A percentile compares a stretch with the other conserved stretches of the same genome.
Conservation (phyloP, 2,888 invertebrate species). For the Autographa gamma region DNA sequence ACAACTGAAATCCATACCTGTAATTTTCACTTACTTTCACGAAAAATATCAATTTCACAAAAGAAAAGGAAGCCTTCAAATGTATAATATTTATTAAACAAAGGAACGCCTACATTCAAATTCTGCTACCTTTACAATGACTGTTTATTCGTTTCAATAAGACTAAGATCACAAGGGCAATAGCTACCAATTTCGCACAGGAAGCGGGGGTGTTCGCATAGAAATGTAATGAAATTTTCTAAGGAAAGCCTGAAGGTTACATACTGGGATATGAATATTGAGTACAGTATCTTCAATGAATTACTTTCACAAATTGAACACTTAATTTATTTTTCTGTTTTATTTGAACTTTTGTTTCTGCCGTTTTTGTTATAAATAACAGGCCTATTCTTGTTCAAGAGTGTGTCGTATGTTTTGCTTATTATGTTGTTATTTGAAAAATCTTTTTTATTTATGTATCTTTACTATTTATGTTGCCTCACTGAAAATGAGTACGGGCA, state of each 20-base stretch:
- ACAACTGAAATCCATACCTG: constrained; percentile 10
- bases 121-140: constrained; percentile 40
- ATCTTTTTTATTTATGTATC: no score
- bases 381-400: neutral
- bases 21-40: constrained; percentile 12
- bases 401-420: no score
- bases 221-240: constrained; percentile 70
- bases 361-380: neutral
- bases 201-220: constrained; percentile 67
- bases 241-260: constrained; percentile 42
- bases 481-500: no score
- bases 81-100: constrained; percentile 39
- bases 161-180: constrained; percentile 62
- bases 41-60: constrained; percentile 30
- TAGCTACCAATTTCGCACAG: constrained; percentile 68
- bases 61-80: constrained; percentile 27
- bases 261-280: constrained; percentile 46
- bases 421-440: no score
- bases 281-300: constrained; percentile 58
- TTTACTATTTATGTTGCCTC: no score
- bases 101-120: constrained; percentile 18
- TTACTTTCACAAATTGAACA: constrained; percentile 43
- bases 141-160: constrained; percentile 69
- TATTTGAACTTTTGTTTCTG: neutral
- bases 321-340: constrained; percentile 38